These are phyloP conservation scores for Glaucidium brasilianum DNA, from an alignment of 2,113 vertebrate species.

Conservation along the genomic window DNA sequence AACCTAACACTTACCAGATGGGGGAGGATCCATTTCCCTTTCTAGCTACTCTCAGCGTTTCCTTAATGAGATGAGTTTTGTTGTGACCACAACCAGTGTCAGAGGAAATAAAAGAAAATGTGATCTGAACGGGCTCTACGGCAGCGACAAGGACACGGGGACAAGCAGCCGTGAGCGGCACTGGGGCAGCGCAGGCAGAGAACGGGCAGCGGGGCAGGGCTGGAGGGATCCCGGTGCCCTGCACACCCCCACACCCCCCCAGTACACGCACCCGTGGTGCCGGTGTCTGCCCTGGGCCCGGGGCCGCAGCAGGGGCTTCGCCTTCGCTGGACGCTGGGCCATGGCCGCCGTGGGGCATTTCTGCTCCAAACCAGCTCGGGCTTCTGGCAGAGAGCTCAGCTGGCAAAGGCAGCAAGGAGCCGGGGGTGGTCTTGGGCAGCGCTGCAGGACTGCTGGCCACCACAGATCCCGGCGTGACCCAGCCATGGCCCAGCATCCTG, in stretches of 20 bases:
- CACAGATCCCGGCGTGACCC: neutral
- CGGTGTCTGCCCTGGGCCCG: rapidly evolving
- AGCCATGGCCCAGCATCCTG: neutral
- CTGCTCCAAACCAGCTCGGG: neutral
- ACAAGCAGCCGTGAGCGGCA: neutral
- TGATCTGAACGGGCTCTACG: rapidly evolving
- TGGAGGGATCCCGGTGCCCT: neutral
- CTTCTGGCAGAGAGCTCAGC: rapidly evolving
- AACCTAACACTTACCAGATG: neutral
- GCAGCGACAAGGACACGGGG: neutral
- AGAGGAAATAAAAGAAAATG: neutral
- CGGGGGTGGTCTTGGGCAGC: neutral
- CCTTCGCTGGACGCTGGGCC: neutral
- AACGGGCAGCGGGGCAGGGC: neutral
- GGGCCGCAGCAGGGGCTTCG: neutral
- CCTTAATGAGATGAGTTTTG: slow-evolving; percentile 19
- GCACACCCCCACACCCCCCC: neutral
- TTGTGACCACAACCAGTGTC: slow-evolving; percentile 24
- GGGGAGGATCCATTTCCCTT: neutral
- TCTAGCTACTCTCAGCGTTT: neutral
- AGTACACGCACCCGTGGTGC: rapidly evolving
- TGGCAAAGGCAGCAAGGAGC: rapidly evolving
- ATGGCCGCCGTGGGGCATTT: rapidly evolving
- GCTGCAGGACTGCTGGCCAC: rapidly evolving
- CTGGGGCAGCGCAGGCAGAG: neutral